Base-by-base conservation (phyloP, 2,113 vertebrate species). In the Upupa epops region DNA sequence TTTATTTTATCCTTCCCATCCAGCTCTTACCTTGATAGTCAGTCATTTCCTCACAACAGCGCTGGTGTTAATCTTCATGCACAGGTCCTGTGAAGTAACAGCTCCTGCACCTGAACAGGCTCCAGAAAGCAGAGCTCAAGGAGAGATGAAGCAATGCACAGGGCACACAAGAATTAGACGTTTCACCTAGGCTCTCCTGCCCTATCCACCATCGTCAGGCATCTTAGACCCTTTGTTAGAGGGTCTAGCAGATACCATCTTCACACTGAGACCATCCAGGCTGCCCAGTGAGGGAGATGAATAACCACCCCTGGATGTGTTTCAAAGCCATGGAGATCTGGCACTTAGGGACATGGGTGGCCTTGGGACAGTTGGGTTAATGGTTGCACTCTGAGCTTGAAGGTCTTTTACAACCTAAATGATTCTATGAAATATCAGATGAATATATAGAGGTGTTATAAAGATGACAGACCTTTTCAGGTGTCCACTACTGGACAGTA, bases 121-220 rank as follows among this genome's bases (percentile, higher is more conserved):
- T 72, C 19, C 31, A 8, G 60, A 18, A 68, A 52, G 21, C 19
- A 36, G 21, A 78, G 37, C 16, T 36, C 65, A 18, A 54, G 29
- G 36, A 8, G 34, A 59, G 24, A 25, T 28, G 8, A 29, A 48
- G 17, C 3, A 0, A 34, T 16, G 3, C 3, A 8, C 1, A 28
- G 15, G 22, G 49, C 42, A 29, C 31, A 25, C 8, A 54, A 13
- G 26, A 59, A 52, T 2, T 1, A 34, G 2, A 5, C 7, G 17
- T 17, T 56, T 28, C 32, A 65, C 66, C 60, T 21, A 32, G 49
- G 15, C 3, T 58, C 29, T 58, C n/a, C 8, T 14, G 25, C 19
- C 42, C 32, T 12, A 8, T 28, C 29, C 36, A 8, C 4, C 10
- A 4, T 1, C 4, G 4, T 14, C 42, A 46, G 34, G 12, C 11